phyloP scores from a whole-genome alignment of 2,888 invertebrate genomes.

The Lepas anatifera region DNA sequence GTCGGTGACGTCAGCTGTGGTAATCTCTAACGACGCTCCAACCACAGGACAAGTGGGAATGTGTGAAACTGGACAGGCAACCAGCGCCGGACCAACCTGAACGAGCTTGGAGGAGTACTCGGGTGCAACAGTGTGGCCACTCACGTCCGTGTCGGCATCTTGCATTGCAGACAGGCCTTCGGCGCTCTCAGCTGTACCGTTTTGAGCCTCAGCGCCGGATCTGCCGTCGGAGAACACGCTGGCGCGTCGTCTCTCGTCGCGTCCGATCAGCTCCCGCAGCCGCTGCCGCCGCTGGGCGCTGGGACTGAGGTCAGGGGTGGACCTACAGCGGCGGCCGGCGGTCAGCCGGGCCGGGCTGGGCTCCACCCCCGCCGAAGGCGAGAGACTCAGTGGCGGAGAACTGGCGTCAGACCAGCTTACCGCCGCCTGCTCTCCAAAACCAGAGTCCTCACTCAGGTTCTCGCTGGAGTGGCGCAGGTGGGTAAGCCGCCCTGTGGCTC shows the following conservation, averaged over 20 bases:
- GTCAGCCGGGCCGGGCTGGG: slow-evolving; percentile 20
- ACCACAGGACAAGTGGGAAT: too few relatives aligned
- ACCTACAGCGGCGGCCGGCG: slow-evolving; percentile 20
- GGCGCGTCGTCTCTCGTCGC: slow-evolving; percentile 3
- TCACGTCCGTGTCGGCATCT: not conserved
- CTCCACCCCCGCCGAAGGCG: not conserved
- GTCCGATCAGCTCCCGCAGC: slow-evolving; percentile 20
- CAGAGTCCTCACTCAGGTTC: slow-evolving; percentile 68
- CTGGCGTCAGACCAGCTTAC: slow-evolving; percentile 4
- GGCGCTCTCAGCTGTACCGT: not conserved
- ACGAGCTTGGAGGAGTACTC: too few relatives aligned
- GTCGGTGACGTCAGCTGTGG: too few relatives aligned
- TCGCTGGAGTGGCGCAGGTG: slow-evolving; percentile 47
- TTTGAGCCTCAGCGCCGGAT: too few relatives aligned
- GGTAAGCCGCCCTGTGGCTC: not conserved
- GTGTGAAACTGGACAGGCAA: too few relatives aligned
- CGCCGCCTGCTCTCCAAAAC: slow-evolving; percentile 47
- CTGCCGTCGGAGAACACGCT: not conserved
- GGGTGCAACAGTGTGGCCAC: not conserved
- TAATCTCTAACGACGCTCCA: too few relatives aligned
- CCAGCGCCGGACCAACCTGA: too few relatives aligned
- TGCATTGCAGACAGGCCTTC: too few relatives aligned
- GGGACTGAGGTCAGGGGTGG: slow-evolving; percentile 20
- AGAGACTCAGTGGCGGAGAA: not conserved
- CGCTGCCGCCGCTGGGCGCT: slow-evolving; percentile 17